These are phyloP conservation scores for Sphenopsis melanotis DNA, from an alignment of 2,797 vertebrate genomes.

Conservation along the genomic window DNA sequence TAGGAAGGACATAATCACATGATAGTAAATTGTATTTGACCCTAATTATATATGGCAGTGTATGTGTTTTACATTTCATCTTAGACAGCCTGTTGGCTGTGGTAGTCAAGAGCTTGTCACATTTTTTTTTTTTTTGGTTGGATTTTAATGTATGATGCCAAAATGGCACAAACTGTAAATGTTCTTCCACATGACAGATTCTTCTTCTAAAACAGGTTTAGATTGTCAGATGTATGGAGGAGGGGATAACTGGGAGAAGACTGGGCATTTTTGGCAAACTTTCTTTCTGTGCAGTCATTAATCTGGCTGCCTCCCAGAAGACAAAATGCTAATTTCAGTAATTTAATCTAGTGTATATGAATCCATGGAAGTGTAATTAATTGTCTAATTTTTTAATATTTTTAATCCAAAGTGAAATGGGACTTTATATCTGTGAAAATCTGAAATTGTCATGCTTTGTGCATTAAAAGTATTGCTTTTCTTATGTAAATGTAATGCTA, in stretches of 20 bases:
- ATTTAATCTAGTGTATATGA: slow-evolving; percentile 19
- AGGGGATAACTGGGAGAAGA: background rate
- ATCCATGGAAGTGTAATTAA: slow-evolving; percentile 38
- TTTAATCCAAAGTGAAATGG: slow-evolving; percentile 38
- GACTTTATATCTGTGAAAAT: slow-evolving; percentile 30
- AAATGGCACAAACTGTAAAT: background rate
- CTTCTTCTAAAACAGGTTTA: slow-evolving; percentile 1
- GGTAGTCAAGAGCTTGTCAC: background rate
- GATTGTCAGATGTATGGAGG: slow-evolving; percentile 17
- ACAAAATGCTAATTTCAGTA: slow-evolving; percentile 18
- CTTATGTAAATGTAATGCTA: slow-evolving; percentile 72
- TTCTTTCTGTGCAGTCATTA: background rate
- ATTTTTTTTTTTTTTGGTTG: background rate
- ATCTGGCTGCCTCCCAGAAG: background rate
- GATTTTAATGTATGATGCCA: background rate
- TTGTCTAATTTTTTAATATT: slow-evolving; percentile 39
- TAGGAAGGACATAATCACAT: slow-evolving; percentile 4
- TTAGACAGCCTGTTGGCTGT: background rate
- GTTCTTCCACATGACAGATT: background rate
- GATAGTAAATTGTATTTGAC: slow-evolving; percentile 4
- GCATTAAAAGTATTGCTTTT: slow-evolving; percentile 65
- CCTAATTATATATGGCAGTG: background rate
- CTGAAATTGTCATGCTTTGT: slow-evolving; percentile 59
- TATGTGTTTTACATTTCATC: background rate
- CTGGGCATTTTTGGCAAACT: background rate